Evolutionary conservation across 2,888 invertebrate genomes (phyloP).

Genomic region (Drosophila glabriapex): DNA sequence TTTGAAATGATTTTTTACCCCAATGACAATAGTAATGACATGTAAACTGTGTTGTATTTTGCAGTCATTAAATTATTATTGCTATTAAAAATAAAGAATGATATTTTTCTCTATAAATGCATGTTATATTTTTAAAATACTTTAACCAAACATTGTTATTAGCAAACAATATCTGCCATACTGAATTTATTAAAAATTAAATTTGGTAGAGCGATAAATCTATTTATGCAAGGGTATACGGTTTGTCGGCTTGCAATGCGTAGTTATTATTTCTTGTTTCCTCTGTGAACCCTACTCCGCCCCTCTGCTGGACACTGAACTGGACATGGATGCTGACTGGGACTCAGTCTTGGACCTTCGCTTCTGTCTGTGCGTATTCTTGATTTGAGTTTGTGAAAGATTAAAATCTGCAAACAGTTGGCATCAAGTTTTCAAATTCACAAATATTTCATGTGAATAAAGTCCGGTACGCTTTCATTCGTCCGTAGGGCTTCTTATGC

Average conservation of each 20-base stretch:
- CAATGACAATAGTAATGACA: not conserved
- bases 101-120: not conserved
- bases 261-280: not conserved
- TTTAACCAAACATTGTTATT: not conserved
- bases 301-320: slow-evolving; percentile 59
- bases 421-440: slow-evolving; percentile 77
- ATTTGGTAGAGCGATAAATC: not conserved
- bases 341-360: slow-evolving; percentile 18
- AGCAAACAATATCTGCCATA: not conserved
- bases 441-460: slow-evolving; percentile 69
- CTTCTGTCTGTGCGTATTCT: slow-evolving; percentile 41
- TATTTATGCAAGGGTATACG: not conserved
- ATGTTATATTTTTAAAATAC: not conserved
- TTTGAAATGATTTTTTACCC: too few relatives aligned
- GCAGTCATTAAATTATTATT: too few relatives aligned
- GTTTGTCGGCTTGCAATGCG: not conserved
- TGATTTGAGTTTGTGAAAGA: slow-evolving; percentile 72
- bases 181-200: not conserved
- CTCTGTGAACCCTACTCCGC: slow-evolving; percentile 35
- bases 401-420: slow-evolving; percentile 82
- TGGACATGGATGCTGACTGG: slow-evolving; percentile 43
- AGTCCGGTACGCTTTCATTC: slow-evolving; percentile 40
- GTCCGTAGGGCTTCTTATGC: slow-evolving; percentile 42
- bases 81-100: not conserved
- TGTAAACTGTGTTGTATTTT: not conserved